A percentile compares a stretch with the other conserved stretches of the same genome.
Evolutionary conservation across 2,797 vertebrate genomes (phyloP).

Genomic region (Melanotaenia nigrans): DNA sequence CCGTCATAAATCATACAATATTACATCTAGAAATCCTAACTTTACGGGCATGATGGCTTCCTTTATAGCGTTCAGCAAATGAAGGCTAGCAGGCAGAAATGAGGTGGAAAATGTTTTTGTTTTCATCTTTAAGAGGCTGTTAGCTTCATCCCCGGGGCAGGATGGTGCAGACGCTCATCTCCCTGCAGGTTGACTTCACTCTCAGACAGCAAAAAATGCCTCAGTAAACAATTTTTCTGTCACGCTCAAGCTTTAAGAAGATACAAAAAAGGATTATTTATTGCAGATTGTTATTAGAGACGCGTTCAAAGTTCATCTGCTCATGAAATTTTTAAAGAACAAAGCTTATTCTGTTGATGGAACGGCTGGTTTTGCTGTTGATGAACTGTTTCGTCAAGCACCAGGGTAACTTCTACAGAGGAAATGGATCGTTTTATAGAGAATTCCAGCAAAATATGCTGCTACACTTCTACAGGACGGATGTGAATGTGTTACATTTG

Average conservation of each 20-base stretch:
- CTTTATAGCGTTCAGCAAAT: not conserved
- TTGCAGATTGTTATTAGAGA: not conserved
- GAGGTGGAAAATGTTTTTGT: slow-evolving; percentile 43
- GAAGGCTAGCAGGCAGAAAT: slow-evolving; percentile 25
- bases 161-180: slow-evolving; percentile 25
- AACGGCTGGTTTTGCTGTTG: not conserved
- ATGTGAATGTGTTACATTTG: not conserved
- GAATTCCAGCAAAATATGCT: not conserved
- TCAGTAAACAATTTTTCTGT: slow-evolving; percentile 1
- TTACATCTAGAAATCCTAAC: slow-evolving; percentile 7
- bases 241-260: slow-evolving; percentile 3
- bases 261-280: not conserved
- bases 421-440: not conserved
- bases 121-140: slow-evolving; percentile 40
- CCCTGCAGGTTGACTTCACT: slow-evolving; percentile 10
- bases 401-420: not conserved
- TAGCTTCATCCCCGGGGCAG: slow-evolving; percentile 28
- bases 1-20: slow-evolving; percentile 25
- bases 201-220: not conserved
- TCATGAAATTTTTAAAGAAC: not conserved
- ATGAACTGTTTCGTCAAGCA: not conserved
- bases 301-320: not conserved
- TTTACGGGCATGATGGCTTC: slow-evolving; percentile 13
- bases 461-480: not conserved
- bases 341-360: not conserved